A percentile compares a stretch with the other conserved stretches of the same genome.
These are phyloP conservation scores for Volucella bombylans DNA, from an alignment of 2,888 invertebrate genomes.

Conservation along the genomic window DNA sequence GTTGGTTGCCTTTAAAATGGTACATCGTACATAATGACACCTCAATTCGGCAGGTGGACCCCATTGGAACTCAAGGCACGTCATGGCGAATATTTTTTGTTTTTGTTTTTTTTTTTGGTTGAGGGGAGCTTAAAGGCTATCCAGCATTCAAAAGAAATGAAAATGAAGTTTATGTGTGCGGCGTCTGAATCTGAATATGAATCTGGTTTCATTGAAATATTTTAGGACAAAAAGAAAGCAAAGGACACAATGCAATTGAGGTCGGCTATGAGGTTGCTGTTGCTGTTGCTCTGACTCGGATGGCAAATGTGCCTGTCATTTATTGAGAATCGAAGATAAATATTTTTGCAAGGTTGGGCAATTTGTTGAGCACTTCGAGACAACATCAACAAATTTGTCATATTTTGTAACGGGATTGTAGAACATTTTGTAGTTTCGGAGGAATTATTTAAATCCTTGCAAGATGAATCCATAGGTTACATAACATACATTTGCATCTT, in stretches of 20 bases:
- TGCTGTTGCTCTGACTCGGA: too few relatives aligned
- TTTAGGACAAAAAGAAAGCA: slow-evolving; percentile 61
- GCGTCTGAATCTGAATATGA: slow-evolving; percentile 6
- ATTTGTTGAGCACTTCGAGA: background rate
- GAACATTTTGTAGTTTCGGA: too few relatives aligned
- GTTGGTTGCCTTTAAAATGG: slow-evolving; percentile 3
- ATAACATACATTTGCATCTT: too few relatives aligned
- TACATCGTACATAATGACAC: slow-evolving; percentile 17
- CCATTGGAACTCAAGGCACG: slow-evolving; percentile 51
- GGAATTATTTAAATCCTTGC: too few relatives aligned
- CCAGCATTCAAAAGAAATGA: slow-evolving; percentile 52
- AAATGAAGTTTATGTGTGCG: slow-evolving; percentile 45
- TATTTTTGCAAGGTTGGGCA: background rate
- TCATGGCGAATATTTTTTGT: slow-evolving; percentile 40
- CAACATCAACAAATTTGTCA: too few relatives aligned
- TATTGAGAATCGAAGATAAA: slow-evolving; percentile 8
- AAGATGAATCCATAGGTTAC: too few relatives aligned
- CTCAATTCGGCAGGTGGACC: slow-evolving; percentile 46
- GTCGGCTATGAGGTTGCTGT: slow-evolving; percentile 19
- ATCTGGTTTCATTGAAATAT: slow-evolving; percentile 37
- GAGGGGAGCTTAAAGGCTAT: slow-evolving; percentile 39
- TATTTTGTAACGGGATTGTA: too few relatives aligned
- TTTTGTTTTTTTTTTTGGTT: slow-evolving; percentile 30
- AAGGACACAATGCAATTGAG: slow-evolving; percentile 58
- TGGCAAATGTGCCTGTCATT: background rate